Evolutionary conservation across 2,797 vertebrate genomes (phyloP).

Genomic region (Furcifer pardalis): DNA sequence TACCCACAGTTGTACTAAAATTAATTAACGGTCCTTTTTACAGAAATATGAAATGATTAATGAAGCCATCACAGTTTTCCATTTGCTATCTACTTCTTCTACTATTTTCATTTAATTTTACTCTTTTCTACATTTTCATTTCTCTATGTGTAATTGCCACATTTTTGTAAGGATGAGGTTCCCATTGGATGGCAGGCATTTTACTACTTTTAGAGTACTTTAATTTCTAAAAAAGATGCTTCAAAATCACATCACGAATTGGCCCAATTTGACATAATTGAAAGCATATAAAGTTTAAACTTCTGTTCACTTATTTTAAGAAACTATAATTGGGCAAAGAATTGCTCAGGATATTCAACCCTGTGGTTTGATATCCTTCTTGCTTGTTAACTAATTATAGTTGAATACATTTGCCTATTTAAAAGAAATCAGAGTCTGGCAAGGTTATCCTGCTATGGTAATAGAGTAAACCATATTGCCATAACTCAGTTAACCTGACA

Average conservation of each 20-base stretch:
- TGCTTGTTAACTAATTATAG: background rate
- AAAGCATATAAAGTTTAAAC: background rate
- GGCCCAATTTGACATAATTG: background rate
- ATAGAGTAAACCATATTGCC: too few relatives aligned
- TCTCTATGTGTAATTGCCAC: background rate
- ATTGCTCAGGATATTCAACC: background rate
- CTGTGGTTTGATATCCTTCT: background rate
- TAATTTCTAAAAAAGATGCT: background rate
- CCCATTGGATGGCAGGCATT: background rate
- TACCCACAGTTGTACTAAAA: conserved; percentile 7
- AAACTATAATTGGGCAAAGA: background rate
- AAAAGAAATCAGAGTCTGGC: background rate
- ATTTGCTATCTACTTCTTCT: background rate
- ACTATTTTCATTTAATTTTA: conserved; percentile 26
- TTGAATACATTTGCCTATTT: background rate
- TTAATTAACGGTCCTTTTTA: conserved; percentile 8
- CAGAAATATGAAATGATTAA: conserved; percentile 29
- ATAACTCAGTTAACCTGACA: too few relatives aligned
- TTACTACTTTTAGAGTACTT: conserved; percentile 1
- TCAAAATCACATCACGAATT: background rate
- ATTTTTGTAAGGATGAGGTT: conserved; percentile 7
- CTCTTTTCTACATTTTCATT: conserved; percentile 24
- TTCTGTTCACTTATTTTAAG: background rate
- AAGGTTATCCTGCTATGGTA: too few relatives aligned
- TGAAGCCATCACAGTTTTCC: background rate